Evolutionary conservation across 1,140 invertebrate genomes (phyloP), one percentile per base, ranked within the genome.

Genomic region (Centruroides sculpturatus): DNA sequence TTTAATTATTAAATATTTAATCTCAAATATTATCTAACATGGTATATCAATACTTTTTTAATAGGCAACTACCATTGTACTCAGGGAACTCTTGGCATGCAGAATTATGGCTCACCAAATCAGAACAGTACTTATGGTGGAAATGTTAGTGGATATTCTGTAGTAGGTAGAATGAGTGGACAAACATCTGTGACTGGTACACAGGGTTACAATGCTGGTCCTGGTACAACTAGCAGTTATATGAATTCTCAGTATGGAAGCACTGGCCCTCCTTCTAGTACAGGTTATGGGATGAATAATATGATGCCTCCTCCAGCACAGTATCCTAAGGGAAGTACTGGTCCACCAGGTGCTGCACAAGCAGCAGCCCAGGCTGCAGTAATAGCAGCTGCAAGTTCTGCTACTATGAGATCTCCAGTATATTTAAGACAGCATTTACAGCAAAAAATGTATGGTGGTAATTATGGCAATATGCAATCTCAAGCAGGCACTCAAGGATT

Each of bases 351-450:
- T 67, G 73, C 72, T 57, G 73, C 74, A 13, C 73, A 75, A 63
- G 71, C 72, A 23, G 73, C 73, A 13, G 59, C 66, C n/a, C 74
- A 74, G 10, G 73, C 75, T 48, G 74, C 72, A 53, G 72, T 73
- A 3, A 68, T 76, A 63, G 69, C 72, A 57, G 72, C 73, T 35
- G 72, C 75, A n/a, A 66, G 69, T n/a, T 65, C 69, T 10, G 66
- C 52, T n/a, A 46, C 52, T 46, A 63, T 61, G 57, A 62, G 63
- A 35, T 62, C 63, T 52, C 62, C 66, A 76, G 80, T 72, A 35
- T 84, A 84, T 77, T 74, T 85, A 69, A 83, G 84, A 70, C 82
- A 84, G 66, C 83, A 85, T 74, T 68, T 76, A 41, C 73, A 76
- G 59, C 70, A 69, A 54, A 64, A 65, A 47, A 63, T 66, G 35